phyloP scores from a whole-genome alignment of 2,888 invertebrate species.

The Gibbula magus region DNA sequence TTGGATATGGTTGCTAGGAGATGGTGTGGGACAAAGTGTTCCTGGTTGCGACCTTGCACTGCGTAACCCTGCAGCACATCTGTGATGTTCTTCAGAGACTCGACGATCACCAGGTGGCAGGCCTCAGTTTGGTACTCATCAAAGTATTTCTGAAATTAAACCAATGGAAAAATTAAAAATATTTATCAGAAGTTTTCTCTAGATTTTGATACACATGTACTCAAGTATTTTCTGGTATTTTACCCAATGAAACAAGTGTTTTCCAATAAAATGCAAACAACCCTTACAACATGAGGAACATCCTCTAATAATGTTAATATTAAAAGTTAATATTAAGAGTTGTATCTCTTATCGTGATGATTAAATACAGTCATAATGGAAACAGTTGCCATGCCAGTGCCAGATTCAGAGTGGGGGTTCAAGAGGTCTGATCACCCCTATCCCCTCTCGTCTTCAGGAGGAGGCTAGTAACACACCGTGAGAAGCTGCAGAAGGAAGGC shows the following conservation, averaged over 20 bases:
- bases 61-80: slow-evolving; percentile 38
- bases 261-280: no score
- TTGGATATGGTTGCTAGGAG: slow-evolving; percentile 47
- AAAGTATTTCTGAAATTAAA: slow-evolving; percentile 48
- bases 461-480: slow-evolving; percentile 49
- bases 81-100: slow-evolving; percentile 43
- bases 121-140: slow-evolving; percentile 49
- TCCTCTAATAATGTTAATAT: no score
- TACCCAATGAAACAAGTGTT: no score
- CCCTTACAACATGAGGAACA: no score
- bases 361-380: not conserved
- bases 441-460: not conserved
- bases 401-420: not conserved
- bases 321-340: no score
- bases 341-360: no score
- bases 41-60: slow-evolving; percentile 45
- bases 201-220: no score
- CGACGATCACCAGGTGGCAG: slow-evolving; percentile 44
- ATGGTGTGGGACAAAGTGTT: slow-evolving; percentile 44
- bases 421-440: not conserved
- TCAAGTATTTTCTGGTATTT: no score
- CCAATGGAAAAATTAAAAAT: not conserved
- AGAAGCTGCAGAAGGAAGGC: slow-evolving; percentile 51
- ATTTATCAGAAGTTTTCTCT: no score
- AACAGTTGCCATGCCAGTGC: not conserved